Evolutionary conservation across 2,888 invertebrate genomes (phyloP).

Genomic region (Poecilobothrus nobilitatus): DNA sequence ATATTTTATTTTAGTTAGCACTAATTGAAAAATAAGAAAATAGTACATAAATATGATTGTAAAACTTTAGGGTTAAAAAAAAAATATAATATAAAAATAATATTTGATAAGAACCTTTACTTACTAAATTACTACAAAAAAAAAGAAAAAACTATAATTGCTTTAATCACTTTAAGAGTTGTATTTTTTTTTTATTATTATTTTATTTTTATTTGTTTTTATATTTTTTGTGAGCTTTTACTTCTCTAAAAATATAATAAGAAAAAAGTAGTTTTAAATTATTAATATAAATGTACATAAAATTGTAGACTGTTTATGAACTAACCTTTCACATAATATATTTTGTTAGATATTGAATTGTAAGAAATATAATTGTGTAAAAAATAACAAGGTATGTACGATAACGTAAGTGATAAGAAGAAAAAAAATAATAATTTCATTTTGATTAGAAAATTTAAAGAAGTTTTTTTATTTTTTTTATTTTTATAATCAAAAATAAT

Average conservation of each 20-base stretch:
- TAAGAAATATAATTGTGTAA: too few relatives aligned
- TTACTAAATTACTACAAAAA: too few relatives aligned
- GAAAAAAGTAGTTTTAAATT: background rate
- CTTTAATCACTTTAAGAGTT: too few relatives aligned
- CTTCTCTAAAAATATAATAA: background rate
- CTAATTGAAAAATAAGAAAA: too few relatives aligned
- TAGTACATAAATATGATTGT: too few relatives aligned
- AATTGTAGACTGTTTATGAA: background rate
- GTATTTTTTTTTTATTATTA: too few relatives aligned
- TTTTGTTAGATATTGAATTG: background rate
- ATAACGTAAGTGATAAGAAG: background rate
- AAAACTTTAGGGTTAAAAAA: too few relatives aligned
- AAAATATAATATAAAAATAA: too few relatives aligned
- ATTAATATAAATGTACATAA: background rate
- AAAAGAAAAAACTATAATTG: too few relatives aligned
- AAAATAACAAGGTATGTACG: background rate
- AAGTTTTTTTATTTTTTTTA: background rate
- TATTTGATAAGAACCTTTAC: too few relatives aligned
- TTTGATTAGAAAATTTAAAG: background rate
- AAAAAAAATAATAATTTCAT: too few relatives aligned
- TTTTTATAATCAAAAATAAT: background rate
- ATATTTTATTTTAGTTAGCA: too few relatives aligned
- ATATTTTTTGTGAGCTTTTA: background rate
- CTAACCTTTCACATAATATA: constrained; percentile 1
- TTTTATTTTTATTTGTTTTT: background rate